A percentile compares a stretch with the other conserved stretches of the same genome.
Evolutionary conservation across 2,888 invertebrate species (phyloP).

Genomic region (Metalampra italica): DNA sequence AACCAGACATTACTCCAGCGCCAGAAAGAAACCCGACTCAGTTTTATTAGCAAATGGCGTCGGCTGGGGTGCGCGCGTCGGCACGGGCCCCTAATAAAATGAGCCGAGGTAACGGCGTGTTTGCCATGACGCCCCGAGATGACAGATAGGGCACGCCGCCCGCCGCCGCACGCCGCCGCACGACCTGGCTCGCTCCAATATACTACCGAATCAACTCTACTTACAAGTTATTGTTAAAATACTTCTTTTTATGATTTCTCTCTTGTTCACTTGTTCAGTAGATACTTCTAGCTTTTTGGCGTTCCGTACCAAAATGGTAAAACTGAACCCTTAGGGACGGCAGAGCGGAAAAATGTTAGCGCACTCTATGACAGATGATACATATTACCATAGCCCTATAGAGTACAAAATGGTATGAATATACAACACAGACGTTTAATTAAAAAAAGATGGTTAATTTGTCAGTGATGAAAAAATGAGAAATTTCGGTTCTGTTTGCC

Average conservation of each 20-base stretch:
- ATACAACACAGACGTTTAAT: too few species aligned
- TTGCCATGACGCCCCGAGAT: constrained; percentile 64
- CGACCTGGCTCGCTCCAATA: constrained; percentile 41
- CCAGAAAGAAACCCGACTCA: constrained; percentile 32
- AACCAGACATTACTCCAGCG: neutral
- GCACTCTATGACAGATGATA: too few species aligned
- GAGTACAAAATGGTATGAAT: too few species aligned
- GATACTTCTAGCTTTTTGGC: too few species aligned
- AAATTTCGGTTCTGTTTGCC: too few species aligned
- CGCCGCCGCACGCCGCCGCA: constrained; percentile 23
- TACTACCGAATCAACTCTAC: constrained; percentile 49
- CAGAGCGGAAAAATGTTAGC: too few species aligned
- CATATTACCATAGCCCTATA: too few species aligned
- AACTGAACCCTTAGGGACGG: too few species aligned
- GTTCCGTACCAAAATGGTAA: too few species aligned
- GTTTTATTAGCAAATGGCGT: constrained; percentile 51
- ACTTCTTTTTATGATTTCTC: neutral
- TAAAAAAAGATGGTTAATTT: too few species aligned
- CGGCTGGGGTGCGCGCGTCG: constrained; percentile 17
- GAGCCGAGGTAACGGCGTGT: constrained; percentile 70
- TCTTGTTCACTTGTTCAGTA: too few species aligned
- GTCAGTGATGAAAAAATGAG: too few species aligned
- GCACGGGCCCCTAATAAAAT: constrained; percentile 65
- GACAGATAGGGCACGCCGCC: constrained; percentile 71
- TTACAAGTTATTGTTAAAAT: constrained; percentile 12